Conservation (phyloP, 1,140 invertebrate genomes). For the Bilobella aurantiaca region DNA sequence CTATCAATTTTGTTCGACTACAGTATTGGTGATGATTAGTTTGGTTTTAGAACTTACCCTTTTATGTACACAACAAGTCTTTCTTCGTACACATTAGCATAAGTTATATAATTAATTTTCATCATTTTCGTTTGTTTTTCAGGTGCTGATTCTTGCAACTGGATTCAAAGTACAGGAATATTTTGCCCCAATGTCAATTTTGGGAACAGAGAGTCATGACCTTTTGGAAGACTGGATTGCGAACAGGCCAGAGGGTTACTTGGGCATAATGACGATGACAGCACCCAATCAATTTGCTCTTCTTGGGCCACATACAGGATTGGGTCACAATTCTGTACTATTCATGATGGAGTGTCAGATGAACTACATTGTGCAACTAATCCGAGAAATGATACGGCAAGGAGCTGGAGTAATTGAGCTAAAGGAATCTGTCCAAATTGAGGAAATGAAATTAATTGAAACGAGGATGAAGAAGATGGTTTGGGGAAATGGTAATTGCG, state of each 20-base stretch:
- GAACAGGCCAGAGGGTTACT: background rate
- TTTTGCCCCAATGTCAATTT: background rate
- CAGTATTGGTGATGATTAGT: background rate
- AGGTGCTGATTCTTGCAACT: background rate
- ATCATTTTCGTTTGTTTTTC: no score
- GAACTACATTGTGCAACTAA: background rate
- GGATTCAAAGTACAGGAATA: constrained; percentile 4
- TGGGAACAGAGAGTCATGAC: background rate
- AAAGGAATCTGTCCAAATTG: constrained; percentile 2
- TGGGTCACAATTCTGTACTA: constrained; percentile 3
- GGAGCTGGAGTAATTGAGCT: background rate
- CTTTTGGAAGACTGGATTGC: background rate
- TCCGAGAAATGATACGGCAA: background rate
- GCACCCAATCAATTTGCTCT: background rate
- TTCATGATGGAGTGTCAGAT: constrained; percentile 12
- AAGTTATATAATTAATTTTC: no score
- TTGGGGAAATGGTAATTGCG: constrained; percentile 10
- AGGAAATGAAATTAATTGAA: background rate
- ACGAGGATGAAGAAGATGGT: constrained; percentile 10
- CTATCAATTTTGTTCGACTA: no score
- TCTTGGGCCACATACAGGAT: background rate
- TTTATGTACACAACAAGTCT: no score
- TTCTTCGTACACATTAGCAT: no score
- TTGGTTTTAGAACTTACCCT: background rate
- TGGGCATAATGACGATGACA: background rate